These are phyloP conservation scores for Ciconia boyciana DNA, from an alignment of 2,113 vertebrate genomes.

Conservation along the genomic window DNA sequence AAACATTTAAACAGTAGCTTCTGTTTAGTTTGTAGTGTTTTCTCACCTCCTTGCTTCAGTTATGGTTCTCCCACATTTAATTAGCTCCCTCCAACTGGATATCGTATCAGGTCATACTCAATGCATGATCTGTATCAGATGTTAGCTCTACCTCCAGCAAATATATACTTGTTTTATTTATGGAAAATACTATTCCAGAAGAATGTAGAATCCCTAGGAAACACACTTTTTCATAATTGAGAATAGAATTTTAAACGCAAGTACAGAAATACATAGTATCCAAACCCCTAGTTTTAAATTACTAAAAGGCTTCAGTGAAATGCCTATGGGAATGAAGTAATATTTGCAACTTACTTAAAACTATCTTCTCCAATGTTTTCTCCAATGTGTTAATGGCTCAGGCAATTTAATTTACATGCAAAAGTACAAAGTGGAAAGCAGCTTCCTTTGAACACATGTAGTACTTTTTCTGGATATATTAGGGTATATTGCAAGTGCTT, in stretches of 20 bases:
- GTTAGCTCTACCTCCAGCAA: not conserved
- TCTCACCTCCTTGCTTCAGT: not conserved
- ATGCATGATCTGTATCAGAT: not conserved
- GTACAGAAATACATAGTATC: not conserved
- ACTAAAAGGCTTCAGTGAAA: not conserved
- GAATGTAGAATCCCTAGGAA: not conserved
- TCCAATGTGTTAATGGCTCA: not conserved
- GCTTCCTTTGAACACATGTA: not conserved
- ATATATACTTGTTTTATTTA: not conserved
- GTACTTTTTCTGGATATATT: not conserved
- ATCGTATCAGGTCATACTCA: not conserved
- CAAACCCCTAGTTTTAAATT: not conserved
- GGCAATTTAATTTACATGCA: constrained; percentile 14
- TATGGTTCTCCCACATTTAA: not conserved
- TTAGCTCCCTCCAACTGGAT: not conserved
- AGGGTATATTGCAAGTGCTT: not conserved
- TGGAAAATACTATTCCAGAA: not conserved
- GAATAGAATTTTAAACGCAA: not conserved
- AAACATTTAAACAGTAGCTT: not conserved
- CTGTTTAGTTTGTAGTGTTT: not conserved
- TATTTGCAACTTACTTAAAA: not conserved
- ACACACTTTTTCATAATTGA: not conserved
- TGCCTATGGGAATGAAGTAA: not conserved
- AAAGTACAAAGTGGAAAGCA: not conserved
- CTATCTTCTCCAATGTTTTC: not conserved